Evolutionary conservation across 2,113 vertebrate genomes (phyloP).

Genomic region (Hepsetus odoe): DNA sequence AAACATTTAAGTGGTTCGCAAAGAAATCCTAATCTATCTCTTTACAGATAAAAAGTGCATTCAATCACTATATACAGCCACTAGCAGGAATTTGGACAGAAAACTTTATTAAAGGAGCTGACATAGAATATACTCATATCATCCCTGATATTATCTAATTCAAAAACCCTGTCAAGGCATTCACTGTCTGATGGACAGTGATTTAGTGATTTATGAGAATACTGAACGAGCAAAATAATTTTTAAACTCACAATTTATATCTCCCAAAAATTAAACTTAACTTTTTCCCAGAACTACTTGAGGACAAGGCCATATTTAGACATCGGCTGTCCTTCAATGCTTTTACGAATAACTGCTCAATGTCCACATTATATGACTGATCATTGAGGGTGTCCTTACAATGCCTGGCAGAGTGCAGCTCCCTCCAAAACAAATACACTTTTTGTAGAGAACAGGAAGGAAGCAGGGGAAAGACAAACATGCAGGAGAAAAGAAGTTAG

Average conservation of each 20-base stretch:
- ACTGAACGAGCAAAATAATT: too few species aligned
- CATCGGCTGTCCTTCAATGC: background rate
- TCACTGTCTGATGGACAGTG: background rate
- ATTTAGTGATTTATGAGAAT: background rate
- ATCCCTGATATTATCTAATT: background rate
- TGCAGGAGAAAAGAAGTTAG: slow-evolving; percentile 43
- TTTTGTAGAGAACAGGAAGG: slow-evolving; percentile 51
- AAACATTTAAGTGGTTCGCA: too few species aligned
- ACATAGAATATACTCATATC: background rate
- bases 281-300: background rate
- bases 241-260: too few species aligned
- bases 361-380: slow-evolving; percentile 5
- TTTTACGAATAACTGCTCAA: too few species aligned
- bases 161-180: background rate
- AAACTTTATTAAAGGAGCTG: background rate
- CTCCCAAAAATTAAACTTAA: too few species aligned
- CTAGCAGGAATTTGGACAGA: too few species aligned
- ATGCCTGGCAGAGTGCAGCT: slow-evolving; percentile 52
- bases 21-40: too few species aligned
- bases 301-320: background rate
- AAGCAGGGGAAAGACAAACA: slow-evolving; percentile 52
- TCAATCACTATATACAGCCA: too few species aligned
- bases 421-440: slow-evolving; percentile 55
- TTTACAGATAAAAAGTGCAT: too few species aligned
- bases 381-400: slow-evolving; percentile 54